Base-by-base conservation (phyloP, 2,888 invertebrate species). In the Nowickia ferox region DNA sequence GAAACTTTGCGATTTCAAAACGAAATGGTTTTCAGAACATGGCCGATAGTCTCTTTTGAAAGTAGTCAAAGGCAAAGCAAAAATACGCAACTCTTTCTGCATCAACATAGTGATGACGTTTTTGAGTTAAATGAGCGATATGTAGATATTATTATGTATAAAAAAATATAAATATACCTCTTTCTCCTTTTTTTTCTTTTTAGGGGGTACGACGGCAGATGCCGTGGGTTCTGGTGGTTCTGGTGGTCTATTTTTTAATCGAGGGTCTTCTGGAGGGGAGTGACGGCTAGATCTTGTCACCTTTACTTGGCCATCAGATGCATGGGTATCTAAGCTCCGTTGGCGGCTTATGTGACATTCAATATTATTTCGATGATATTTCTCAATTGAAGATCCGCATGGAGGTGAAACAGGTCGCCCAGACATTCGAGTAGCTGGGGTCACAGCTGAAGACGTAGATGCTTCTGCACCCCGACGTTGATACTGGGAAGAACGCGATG, bases 261-360 rank as follows among this genome's bases (percentile, higher is more conserved):
- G 94, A 6, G 95, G 94, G 87, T 94, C 93, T 59, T 94, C 94
- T 8, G 95, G 95, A 30, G 94, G 94, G n/a, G 92, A 92, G 82
- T 92, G 93, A 76, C 93, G 92, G 88, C 88, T 88, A 66, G 90
- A 87, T 53, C 93, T 90, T 61, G 90, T 89, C 38, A 90, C 89
- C 89, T 92, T 92, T 65, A 90, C 89, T 82, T 91, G 89, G 15
- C 88, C 89, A 65, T 92, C 92, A 51, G 90, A 85, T 65, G 91
- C 87, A 40, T 88, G 86, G 44, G 87, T 88, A 53, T 89, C 90
- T n/a, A 89, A 69, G 79, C 89, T 91, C 22, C 91, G 89, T 51
- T 93, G 92, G 51, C 90, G 66, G 89, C 87, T 87, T 44, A 82
- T 84, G 51, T 84, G 84, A 17, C 87, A 87, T 11, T 89, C 89